Conservation (phyloP, 2,888 invertebrate species). For the Meteorus colon region DNA sequence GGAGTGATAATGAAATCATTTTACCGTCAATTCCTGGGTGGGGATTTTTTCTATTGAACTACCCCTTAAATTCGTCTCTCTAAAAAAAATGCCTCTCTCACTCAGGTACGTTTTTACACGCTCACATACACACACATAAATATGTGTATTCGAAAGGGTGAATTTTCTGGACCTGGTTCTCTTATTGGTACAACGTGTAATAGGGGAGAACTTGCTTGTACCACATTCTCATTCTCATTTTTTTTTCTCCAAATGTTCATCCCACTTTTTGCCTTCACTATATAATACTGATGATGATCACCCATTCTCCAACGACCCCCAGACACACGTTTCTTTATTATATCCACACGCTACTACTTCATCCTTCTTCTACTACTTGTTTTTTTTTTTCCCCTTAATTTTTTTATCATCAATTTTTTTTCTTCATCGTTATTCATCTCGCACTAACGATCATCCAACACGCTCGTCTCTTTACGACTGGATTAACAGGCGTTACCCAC, state of each 20-base stretch:
- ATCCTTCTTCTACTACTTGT: slow-evolving; percentile 21
- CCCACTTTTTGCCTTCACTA: neutral
- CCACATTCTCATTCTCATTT: slow-evolving; percentile 27
- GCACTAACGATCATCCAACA: slow-evolving; percentile 30
- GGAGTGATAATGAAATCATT: slow-evolving; percentile 69
- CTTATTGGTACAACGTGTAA: slow-evolving; percentile 62
- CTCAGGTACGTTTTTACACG: neutral
- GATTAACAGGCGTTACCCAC: slow-evolving; percentile 20
- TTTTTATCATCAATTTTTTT: slow-evolving; percentile 17
- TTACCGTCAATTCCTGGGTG: slow-evolving; percentile 60
- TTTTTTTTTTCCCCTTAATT: neutral
- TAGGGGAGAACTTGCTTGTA: slow-evolving; percentile 26
- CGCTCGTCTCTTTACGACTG: slow-evolving; percentile 14
- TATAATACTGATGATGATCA: slow-evolving; percentile 19
- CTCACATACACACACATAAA: neutral
- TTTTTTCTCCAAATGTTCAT: slow-evolving; percentile 27
- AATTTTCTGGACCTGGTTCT: slow-evolving; percentile 46
- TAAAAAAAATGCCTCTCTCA: neutral
- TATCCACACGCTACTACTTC: neutral
- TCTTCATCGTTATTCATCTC: slow-evolving; percentile 35
- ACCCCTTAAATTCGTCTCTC: slow-evolving; percentile 46
- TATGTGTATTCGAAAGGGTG: neutral
- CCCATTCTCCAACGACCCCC: slow-evolving; percentile 20
- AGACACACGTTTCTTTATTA: slow-evolving; percentile 23
- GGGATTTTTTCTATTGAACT: slow-evolving; percentile 56